These are phyloP conservation scores for Lipotes vexillifer DNA, from an alignment of 2,113 vertebrate genomes.

Conservation along the genomic window DNA sequence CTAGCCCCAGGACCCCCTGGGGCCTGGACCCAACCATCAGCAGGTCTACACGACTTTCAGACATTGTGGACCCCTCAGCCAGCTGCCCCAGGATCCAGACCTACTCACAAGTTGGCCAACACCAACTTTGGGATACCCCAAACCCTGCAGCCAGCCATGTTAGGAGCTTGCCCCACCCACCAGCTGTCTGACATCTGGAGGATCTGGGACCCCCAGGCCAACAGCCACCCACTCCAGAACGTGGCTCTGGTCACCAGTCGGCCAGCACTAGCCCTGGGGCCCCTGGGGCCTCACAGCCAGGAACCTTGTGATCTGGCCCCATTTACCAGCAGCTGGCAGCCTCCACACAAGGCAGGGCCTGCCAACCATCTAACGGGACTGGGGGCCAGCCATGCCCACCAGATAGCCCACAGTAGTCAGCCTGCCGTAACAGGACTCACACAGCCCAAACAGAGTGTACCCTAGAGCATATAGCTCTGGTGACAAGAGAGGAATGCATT, in stretches of 20 bases:
- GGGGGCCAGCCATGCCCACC: background rate
- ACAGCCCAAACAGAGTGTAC: background rate
- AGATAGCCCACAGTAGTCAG: background rate
- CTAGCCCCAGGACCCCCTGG: background rate
- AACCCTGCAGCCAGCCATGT: background rate
- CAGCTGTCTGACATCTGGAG: background rate
- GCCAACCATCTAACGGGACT: background rate
- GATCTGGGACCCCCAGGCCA: background rate
- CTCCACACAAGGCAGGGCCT: background rate
- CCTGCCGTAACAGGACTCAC: background rate
- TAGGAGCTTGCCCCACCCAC: background rate
- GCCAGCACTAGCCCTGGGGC: background rate
- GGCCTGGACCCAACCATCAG: background rate
- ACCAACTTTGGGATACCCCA: background rate
- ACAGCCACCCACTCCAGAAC: background rate
- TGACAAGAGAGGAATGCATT: background rate
- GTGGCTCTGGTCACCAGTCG: background rate
- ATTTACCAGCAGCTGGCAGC: background rate
- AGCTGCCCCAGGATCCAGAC: background rate
- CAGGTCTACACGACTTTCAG: background rate
- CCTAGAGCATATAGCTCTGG: background rate
- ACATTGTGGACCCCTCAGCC: background rate
- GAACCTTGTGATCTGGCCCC: background rate
- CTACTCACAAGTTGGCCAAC: background rate
- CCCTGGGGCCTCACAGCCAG: background rate